phyloP scores from a whole-genome alignment of 2,888 invertebrate genomes.

The Phortica magna region DNA sequence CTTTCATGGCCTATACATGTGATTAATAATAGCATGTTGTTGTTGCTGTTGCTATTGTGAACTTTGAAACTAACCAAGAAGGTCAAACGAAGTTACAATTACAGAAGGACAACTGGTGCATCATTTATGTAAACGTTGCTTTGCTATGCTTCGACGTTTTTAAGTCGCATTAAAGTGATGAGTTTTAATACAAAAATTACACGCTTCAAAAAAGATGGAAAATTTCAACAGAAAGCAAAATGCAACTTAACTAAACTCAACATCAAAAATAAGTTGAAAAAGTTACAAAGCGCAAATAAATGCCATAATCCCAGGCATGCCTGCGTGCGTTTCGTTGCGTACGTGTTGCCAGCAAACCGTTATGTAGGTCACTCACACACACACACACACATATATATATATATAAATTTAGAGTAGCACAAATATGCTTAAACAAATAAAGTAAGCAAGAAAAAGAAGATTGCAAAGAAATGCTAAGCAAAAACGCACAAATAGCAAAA shows the following conservation, averaged over 20 bases:
- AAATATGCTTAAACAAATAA: too few species aligned
- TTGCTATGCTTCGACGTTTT: not conserved
- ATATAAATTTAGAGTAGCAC: too few species aligned
- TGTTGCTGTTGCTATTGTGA: conserved; percentile 45
- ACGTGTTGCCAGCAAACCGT: not conserved
- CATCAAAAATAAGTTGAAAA: not conserved
- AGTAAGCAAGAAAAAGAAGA: conserved; percentile 21
- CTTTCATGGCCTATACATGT: not conserved
- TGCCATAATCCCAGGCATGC: conserved; percentile 3
- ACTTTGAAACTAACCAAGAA: conserved; percentile 46
- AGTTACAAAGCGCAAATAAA: not conserved
- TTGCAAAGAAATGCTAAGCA: conserved; percentile 28
- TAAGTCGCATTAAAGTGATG: too few species aligned
- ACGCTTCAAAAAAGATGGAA: too few species aligned
- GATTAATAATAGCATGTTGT: conserved; percentile 43
- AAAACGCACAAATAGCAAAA: conserved; percentile 29
- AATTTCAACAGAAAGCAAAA: not conserved
- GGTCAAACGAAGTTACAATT: conserved; percentile 13
- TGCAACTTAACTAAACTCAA: not conserved
- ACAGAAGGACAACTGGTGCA: not conserved
- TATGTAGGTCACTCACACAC: conserved; percentile 24
- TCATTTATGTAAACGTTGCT: not conserved
- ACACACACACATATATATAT: conserved; percentile 12
- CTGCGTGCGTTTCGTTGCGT: not conserved
- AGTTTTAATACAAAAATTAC: too few species aligned